Base-by-base conservation (phyloP, 2,888 invertebrate species). In the Caenorhabditis becei region DNA sequence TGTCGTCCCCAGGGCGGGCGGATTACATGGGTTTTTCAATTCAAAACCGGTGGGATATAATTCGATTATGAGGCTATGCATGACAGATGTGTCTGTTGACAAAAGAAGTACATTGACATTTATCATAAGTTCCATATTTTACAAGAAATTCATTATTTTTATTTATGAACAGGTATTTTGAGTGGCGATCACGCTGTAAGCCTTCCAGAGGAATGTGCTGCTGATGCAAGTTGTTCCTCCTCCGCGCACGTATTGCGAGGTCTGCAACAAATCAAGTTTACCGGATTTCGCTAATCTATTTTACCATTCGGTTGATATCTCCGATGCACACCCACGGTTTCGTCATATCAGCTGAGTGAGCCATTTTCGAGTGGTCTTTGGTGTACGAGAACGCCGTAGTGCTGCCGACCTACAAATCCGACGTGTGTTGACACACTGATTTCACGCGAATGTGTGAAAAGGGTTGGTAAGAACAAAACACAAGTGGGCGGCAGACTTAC, bases 231-330 rank as follows among this genome's bases (percentile, higher is more conserved):
- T 94, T 0, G 95, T 95, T 53, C 96, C 96, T 26, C 97, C 96
- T 0, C 96, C 96, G 74, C 96, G 93, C 0, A 93, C 92, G 81
- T 94, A 94, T 92, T 96, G 96, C 26, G 94, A 93, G 86, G 94
- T 92, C 95, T 95, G 91, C n/a, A 56, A 93, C 32, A 32, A 32
- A 7, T 32, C 10, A 7, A 32, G 23, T 41, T 41, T 56, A 8
- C 5, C 8, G 20, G 10, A 32, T 8, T 44, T 47, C n/a, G 7
- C 24, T 62, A 44, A n/a, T 69, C 24, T 61, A 14, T 53, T 10
- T 37, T 20, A 95, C 95, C 92, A 94, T 95, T 93, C 97, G 93
- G 91, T 97, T 97, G 74, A 97, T 96, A 91, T 97, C 97, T 5
- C 96, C 97, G 16, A 97, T 94, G 91, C 97, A 97, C 84, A 95